Evolutionary conservation across 1,140 invertebrate genomes (phyloP), one percentile per base, ranked within the genome.

Genomic region (Cherax destructor): DNA sequence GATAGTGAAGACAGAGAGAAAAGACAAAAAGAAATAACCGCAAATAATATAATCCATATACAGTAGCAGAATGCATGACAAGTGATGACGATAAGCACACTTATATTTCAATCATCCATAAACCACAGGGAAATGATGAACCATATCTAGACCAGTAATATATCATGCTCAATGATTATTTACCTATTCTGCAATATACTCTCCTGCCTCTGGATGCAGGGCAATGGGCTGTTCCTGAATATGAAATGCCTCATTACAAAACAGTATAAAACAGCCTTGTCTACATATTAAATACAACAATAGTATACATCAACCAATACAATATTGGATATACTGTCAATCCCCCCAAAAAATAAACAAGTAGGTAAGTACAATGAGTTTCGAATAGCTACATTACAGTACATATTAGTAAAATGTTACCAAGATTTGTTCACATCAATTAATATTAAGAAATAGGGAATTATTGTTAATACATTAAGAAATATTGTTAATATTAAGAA

Each of bases 141-240:
- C 69, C 69, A 74, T 30, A n/a, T 30, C 5, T 18, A 30, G 21
- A 1, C 24, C n/a, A 74, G 24, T 41, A 41, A 41, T 30, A 74
- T 21, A 74, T 74, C 69, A 74, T 74, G 69, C 69, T 11, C 0
- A 74, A 30, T 30, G 30, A n/a, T 83, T 83, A 83, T 69, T 83
- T 83, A 83, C 81, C 81, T 83, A 83, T 18, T 52, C 79, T 69
- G 59, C 81, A 16, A 47, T 24, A 56, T 83, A 83, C 61, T 83
- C 30, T 83, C 41, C 81, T 69, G 50, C 59, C 24, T 83, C 81
- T n/a, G 59, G 59, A 83, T 30, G 81, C 81, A 83, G 24, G 24
- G 24, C 9, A 49, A 83, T 49, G 41, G 13, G 24, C 59, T 83
- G 56, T 83, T 83, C 81, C 81, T 83, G 81, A 83, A 65, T 65